Evolutionary conservation across 2,113 vertebrate genomes (phyloP), one percentile per base, ranked within the genome.

Genomic region (Anarhynchus alexandrinus): DNA sequence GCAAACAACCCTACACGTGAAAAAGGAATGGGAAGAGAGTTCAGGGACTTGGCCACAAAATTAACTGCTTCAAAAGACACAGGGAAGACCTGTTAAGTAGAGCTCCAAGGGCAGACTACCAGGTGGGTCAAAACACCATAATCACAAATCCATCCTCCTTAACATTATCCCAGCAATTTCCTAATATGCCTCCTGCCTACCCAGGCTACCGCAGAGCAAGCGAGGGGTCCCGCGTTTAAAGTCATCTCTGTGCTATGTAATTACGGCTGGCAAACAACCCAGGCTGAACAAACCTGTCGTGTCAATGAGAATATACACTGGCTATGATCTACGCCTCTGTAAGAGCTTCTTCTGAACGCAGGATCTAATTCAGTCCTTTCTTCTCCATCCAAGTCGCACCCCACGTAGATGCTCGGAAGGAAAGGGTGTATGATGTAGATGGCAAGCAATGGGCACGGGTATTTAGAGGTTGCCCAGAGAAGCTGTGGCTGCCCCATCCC

Each of bases 41-140:
- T 97, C 96, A 97, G 97, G 96, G 96, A 94, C 90, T 92, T 91
- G 86, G 96, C 88, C 95, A 94, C 96, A 93, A 87, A 94, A 94
- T 96, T 97, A 97, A 97, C 90, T 83, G 92, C 96, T 92, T 88
- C 42, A 32, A 62, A 93, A 97, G 92, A 80, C 88, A 88, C 49
- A 58, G 91, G 73, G 71, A 94, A 91, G 96, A 94, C 93, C 95
- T 86, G 89, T 95, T 97, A 95, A 96, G 94, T 54, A 90, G 91
- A 82, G 86, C 86, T 97, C 78, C 96, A 96, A 85, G 95, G 95
- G 94, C 94, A 97, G 88, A 87, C 90, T 88, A 95, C 74, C 79
- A 96, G 91, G 86, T 86, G 83, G 94, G 94, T 93, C 93, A 94
- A 76, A 96, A 62, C 15, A 12, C 82, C 90, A 84, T 95, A 90